Percentiles rank a stretch among this genome's conserved stretches.
Conservation (phyloP, 2,113 vertebrate species). For the Psettodes erumei region DNA sequence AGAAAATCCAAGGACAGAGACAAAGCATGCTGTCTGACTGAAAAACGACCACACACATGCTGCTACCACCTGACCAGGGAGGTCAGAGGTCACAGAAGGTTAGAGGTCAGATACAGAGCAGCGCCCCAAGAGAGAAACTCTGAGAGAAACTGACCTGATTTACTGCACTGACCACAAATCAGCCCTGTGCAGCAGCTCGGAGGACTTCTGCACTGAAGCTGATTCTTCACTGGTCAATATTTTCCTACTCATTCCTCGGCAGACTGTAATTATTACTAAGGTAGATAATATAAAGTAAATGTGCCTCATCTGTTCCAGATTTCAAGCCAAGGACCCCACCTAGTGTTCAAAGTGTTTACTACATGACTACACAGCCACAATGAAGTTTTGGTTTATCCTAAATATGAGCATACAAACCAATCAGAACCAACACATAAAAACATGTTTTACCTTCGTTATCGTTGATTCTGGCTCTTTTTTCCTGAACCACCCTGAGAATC, state of each 20-base stretch:
- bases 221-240: not conserved
- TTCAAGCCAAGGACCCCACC: not conserved
- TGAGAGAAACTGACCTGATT: not conserved
- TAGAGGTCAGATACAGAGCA: not conserved
- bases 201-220: not conserved
- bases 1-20: not conserved
- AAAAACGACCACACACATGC: not conserved
- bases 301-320: not conserved
- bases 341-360: conserved; percentile 2
- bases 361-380: not conserved
- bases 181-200: not conserved
- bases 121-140: not conserved
- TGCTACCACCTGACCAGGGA: not conserved
- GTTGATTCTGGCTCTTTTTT: not conserved
- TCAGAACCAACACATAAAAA: not conserved
- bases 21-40: not conserved
- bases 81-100: conserved; percentile 17
- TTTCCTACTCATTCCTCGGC: not conserved
- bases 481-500: not conserved
- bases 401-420: not conserved
- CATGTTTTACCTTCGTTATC: not conserved
- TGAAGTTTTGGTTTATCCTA: not conserved
- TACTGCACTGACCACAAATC: not conserved
- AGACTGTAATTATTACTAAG: not conserved
- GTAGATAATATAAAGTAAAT: not conserved